Evolutionary conservation across 2,888 invertebrate genomes (phyloP), one percentile per base, ranked within the genome.

Genomic region (Machimus atricapillus): DNA sequence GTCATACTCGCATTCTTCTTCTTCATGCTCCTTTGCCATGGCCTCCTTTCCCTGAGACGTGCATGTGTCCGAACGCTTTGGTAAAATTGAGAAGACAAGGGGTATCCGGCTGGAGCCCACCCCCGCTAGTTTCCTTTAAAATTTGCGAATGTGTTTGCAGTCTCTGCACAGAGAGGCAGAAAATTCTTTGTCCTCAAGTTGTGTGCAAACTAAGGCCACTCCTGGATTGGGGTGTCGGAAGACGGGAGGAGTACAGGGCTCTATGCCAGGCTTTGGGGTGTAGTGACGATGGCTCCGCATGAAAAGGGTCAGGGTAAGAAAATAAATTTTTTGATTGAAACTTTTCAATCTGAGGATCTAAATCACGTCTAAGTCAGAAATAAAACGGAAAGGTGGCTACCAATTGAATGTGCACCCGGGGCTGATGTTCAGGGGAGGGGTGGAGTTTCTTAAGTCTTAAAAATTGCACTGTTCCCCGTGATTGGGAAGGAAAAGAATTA

Each of bases 271-370:
- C 16, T 52, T 52, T 52, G 40, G 14, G 85, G 46, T 5, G n/a
- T 6, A 27, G 27, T 31, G 76, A 31, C 14, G 77, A 37, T 66
- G 82, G 52, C 23, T 37, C 77, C 79, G 37, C 27, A 66, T 66
- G 66, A 66, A 66, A 27, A 66, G 66, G 66, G 66, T 66, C 66
- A 66, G 77, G 77, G 23, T 86, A 86, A 86, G 86, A 78, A 86
- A 78, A 86, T 78, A 86, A 86, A 86, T 86, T 86, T 82, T 86
- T 86, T 86, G 86, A 86, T 86, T 86, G 86, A 86, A 86, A 86
- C 86, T 86, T 86, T 86, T 86, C 86, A 86, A 86, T 86, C 86
- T 86, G 79, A 43, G 78, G 58, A 86, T 86, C 86, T 86, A 86
- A 86, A 86, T 86, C 86, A 86, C 86, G 86, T 86, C 86, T 86